Evolutionary conservation across 2,113 vertebrate species (phyloP), one percentile per base, ranked within the genome.

Genomic region (Psettodes erumei): DNA sequence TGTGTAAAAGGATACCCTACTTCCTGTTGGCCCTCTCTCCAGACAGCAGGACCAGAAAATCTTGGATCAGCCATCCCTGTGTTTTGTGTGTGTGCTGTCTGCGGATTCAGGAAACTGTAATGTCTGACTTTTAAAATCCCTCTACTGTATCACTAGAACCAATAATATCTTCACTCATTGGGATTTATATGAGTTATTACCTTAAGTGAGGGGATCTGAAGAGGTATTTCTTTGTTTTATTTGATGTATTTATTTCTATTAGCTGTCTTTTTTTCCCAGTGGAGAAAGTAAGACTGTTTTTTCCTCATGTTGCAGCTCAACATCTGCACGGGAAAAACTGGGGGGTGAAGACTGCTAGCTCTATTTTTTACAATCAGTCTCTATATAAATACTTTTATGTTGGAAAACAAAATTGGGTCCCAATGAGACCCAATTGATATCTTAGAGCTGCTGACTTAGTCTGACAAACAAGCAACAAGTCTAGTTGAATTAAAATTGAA

Each of bases 1-100:
- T 81, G 88, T 91, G 91, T 93, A 94, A 94, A 91, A 89, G 75
- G 92, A 94, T 90, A 91, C 90, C 83, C 70, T 83, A 90, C 87
- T 93, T 93, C 90, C 93, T 93, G 89, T 83, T 74, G 73, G 88
- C 88, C 71, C 74, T 71, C 71, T 83, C 86, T 88, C 84, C 80
- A 91, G 80, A 88, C 90, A 81, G 89, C 83, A 84, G 62, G 63
- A 89, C 78, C 79, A 86, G 83, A 77, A 88, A 91, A 25, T 80
- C 84, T 79, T 73, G 74, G 87, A 83, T 89, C 85, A 80, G 82
- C 75, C 83, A 30, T 72, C 78, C 56, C 69, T 61, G 66, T 61
- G 37, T 71, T 27, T 73, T n/a, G 56, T 25, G 54, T 28, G 50
- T 33, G 54, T 38, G 37, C 9, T 40, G 56, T 71, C 30, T 75